Percentiles rank a stretch among this genome's conserved stretches.
Conservation (phyloP, 2,113 vertebrate genomes). For the Amazona vittata region DNA sequence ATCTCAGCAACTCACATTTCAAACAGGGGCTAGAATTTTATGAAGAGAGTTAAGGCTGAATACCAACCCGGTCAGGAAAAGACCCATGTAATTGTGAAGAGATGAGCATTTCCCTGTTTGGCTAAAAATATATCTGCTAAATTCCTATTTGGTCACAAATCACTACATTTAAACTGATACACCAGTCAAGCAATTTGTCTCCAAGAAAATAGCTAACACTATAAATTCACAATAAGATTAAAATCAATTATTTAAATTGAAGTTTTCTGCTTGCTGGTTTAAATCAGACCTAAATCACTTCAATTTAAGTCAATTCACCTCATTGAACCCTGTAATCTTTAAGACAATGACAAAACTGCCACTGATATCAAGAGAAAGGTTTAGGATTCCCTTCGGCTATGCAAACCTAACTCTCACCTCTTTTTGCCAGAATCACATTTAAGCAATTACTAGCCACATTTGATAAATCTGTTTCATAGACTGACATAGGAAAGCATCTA, state of each 20-base stretch:
- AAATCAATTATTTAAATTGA: constrained; percentile 52
- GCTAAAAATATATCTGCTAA: neutral
- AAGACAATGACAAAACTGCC: constrained; percentile 24
- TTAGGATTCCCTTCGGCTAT: neutral
- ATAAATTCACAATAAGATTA: constrained; percentile 34
- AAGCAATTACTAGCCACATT: neutral
- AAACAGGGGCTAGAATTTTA: neutral
- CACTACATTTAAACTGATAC: neutral
- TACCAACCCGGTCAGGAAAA: neutral
- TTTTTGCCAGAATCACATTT: neutral
- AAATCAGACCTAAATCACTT: constrained; percentile 17
- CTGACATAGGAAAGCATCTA: neutral
- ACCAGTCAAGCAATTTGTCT: neutral
- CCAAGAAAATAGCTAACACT: constrained; percentile 4
- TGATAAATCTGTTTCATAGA: neutral
- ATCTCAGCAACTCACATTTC: neutral
- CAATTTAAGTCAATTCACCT: constrained; percentile 33
- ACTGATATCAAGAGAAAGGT: neutral
- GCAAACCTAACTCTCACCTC: neutral
- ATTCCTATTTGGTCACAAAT: neutral
- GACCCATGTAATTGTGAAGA: accelerated
- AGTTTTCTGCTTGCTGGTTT: constrained; percentile 33
- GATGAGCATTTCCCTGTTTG: neutral
- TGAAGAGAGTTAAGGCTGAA: neutral
- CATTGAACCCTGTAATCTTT: constrained; percentile 16